Evolutionary conservation across 2,888 invertebrate species (phyloP).

Genomic region (Eupithecia exiguata): DNA sequence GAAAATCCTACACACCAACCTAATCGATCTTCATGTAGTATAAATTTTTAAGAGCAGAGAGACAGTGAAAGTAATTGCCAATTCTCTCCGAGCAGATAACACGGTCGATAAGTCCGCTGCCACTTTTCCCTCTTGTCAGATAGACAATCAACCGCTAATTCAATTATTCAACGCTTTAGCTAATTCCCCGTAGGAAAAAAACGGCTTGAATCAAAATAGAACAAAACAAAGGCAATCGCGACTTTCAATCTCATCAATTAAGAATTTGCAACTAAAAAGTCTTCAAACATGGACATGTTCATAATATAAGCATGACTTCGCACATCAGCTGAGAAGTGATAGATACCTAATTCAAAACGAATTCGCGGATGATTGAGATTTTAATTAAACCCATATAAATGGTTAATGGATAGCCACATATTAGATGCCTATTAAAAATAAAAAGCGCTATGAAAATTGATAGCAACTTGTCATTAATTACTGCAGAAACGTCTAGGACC

Average conservation of each 20-base stretch:
- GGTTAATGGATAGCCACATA: slow-evolving; percentile 10
- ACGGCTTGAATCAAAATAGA: slow-evolving; percentile 43
- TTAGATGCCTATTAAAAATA: slow-evolving; percentile 17
- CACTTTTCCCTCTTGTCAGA: slow-evolving; percentile 66
- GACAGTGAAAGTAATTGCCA: slow-evolving; percentile 69
- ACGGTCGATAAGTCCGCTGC: slow-evolving; percentile 61
- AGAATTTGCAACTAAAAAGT: slow-evolving; percentile 22
- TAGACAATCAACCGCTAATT: slow-evolving; percentile 66
- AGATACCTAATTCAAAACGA: not conserved
- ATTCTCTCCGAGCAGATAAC: slow-evolving; percentile 65
- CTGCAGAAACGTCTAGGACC: slow-evolving; percentile 29
- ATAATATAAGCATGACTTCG: slow-evolving; percentile 36
- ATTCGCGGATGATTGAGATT: slow-evolving; percentile 9
- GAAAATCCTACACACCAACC: not conserved
- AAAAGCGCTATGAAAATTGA: slow-evolving; percentile 28
- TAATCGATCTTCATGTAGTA: slow-evolving; percentile 6
- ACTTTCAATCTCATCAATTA: slow-evolving; percentile 41
- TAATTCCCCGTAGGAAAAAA: slow-evolving; percentile 55
- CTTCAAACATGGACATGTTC: not conserved
- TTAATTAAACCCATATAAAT: slow-evolving; percentile 20
- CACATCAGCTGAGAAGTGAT: slow-evolving; percentile 19
- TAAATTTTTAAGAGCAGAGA: slow-evolving; percentile 58
- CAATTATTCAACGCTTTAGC: slow-evolving; percentile 60
- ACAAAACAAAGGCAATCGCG: slow-evolving; percentile 43
- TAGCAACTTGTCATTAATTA: slow-evolving; percentile 32